Percentiles rank a stretch among this genome's conserved stretches.
These are phyloP conservation scores for Epinotia nisella DNA, from an alignment of 2,888 invertebrate genomes.

Conservation along the genomic window DNA sequence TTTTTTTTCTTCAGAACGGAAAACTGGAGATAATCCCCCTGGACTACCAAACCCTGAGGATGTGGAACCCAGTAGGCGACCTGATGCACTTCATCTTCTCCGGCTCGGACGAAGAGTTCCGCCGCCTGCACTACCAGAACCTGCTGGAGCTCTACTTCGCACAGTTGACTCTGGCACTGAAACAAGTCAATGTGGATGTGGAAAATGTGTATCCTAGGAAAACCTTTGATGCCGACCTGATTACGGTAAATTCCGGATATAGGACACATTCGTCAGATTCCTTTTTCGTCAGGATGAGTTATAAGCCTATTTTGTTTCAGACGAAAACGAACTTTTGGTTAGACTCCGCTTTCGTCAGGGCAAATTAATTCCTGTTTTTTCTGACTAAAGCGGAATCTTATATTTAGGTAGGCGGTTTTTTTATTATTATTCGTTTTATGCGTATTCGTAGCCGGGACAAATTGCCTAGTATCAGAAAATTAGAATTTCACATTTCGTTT, in stretches of 20 bases:
- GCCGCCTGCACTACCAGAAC: constrained; percentile 38
- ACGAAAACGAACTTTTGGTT: too few species aligned
- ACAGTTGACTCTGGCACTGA: constrained; percentile 23
- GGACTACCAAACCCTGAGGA: constrained; percentile 43
- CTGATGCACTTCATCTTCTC: constrained; percentile 44
- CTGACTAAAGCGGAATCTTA: too few species aligned
- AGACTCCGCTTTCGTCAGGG: too few species aligned
- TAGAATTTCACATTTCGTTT: too few species aligned
- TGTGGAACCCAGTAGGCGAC: constrained; percentile 40
- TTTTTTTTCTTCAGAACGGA: constrained; percentile 37
- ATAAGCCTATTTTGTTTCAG: too few species aligned
- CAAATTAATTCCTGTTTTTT: too few species aligned
- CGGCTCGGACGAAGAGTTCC: constrained; percentile 46
- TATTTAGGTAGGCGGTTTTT: too few species aligned
- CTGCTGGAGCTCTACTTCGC: constrained; percentile 42
- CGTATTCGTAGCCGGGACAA: too few species aligned
- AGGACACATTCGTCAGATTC: too few species aligned
- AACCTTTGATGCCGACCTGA: constrained; percentile 20
- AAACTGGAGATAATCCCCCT: constrained; percentile 35
- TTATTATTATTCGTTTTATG: too few species aligned
- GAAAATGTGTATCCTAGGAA: constrained; percentile 30
- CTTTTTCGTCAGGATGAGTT: too few species aligned
- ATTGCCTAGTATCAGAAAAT: too few species aligned
- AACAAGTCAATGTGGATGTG: constrained; percentile 18
- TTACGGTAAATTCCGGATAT: constrained; percentile 24